Conservation (phyloP, 92 coral and sea anemone genomes). For the Isaurus tuberculatus region DNA sequence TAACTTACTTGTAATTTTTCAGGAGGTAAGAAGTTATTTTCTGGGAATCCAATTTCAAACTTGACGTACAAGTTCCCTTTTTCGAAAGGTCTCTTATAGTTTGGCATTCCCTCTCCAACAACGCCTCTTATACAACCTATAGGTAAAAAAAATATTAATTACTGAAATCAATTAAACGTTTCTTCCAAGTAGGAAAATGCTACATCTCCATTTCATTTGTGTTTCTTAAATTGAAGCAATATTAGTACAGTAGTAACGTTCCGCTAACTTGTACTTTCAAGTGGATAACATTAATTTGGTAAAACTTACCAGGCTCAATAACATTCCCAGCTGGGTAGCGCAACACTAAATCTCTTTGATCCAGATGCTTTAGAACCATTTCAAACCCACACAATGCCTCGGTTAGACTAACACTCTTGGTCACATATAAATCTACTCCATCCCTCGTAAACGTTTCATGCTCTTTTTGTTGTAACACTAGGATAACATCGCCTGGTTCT, state of each 20-base stretch:
- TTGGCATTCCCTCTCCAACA: constrained; percentile 94
- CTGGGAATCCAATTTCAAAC: constrained; percentile 90
- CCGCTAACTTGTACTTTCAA: too few species aligned
- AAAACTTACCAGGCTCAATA: constrained; percentile 86
- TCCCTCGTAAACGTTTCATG: constrained; percentile 79
- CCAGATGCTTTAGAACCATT: constrained; percentile 92
- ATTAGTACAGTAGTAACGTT: too few species aligned
- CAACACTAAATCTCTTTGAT: constrained; percentile 81
- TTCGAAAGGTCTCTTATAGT: constrained; percentile 77
- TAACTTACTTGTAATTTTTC: constrained; percentile 82
- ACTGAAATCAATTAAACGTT: too few species aligned
- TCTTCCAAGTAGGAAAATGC: too few species aligned
- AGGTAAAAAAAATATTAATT: too few species aligned
- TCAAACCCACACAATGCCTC: constrained; percentile 98
- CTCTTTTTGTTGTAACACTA: constrained; percentile 91
- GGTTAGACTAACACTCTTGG: constrained; percentile 79
- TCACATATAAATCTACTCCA: constrained; percentile 80
- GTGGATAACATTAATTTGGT: background rate
- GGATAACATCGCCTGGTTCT: constrained; percentile 96
- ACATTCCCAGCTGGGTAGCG: constrained; percentile 87
- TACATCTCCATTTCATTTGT: too few species aligned
- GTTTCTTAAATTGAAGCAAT: too few species aligned
- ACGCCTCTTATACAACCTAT: constrained; percentile 93
- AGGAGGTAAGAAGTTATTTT: constrained; percentile 77
- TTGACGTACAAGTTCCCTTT: constrained; percentile 87